Base-by-base conservation (phyloP, 2,113 vertebrate genomes). In the Synchiropus splendidus region DNA sequence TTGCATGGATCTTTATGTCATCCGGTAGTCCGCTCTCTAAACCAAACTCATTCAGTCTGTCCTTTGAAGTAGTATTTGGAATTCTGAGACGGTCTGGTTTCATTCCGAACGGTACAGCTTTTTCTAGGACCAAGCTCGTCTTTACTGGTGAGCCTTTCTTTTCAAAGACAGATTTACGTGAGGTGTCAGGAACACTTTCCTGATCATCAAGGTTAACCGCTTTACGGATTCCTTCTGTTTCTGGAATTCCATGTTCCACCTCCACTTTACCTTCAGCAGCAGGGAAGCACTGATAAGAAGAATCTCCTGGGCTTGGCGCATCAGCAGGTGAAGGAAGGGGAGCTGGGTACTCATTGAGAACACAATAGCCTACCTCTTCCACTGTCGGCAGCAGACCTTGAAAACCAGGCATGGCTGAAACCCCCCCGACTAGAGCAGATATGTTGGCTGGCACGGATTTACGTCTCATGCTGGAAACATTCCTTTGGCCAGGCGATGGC, bases 311-410 rank as follows among this genome's bases (percentile, higher is more conserved):
- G 53, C 64, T 76, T 6, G 68, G 75, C 10, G 66, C 51, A 51
- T 83, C 80, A 9, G 78, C 80, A 8, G 80, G 80, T 9, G 80
- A 83, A 16, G 80, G 78, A 74, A 81, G 73, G 3, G 80, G 78
- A 2, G 60, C 80, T 0, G 54, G 55, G 38, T 75, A 79, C 33
- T 83, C 80, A 37, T 36, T 73, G 13, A 79, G 75, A 11, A 75
- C 60, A 45, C 74, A 78, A 50, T 75, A 79, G 2, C 78, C 76
- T 10, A 64, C 15, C n/a, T 79, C 76, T 36, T 79, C 76, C 11
- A 12, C 39, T 42, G 11, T 63, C 1, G 45, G 16, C 12, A 45
- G 47, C 18, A 65, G 58, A 17, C 61, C 57, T 16, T 34, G 55
- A 44, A 80, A 49, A 3, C 48, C 17, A 2, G 80, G 60, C 35